Evolutionary conservation across 1,140 invertebrate species (phyloP).

Genomic region (Matsumurasca onukii): DNA sequence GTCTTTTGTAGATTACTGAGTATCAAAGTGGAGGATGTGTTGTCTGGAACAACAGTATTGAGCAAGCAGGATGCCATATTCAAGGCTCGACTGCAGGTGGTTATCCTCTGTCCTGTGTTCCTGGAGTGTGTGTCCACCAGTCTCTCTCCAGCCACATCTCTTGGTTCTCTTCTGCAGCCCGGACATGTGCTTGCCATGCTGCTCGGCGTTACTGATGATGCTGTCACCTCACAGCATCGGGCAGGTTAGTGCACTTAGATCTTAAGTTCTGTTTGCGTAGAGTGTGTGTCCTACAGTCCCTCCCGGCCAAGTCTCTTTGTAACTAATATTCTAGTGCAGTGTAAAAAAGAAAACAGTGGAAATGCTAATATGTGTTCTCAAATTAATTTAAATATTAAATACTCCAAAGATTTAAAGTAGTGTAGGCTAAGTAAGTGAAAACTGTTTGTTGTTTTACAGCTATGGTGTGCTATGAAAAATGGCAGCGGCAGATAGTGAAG

Average conservation of each 20-base stretch:
- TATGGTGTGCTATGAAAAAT: conserved; percentile 68
- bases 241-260: too few relatives aligned
- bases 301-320: too few relatives aligned
- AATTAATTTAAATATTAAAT: too few relatives aligned
- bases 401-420: too few relatives aligned
- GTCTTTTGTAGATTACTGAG: conserved; percentile 63
- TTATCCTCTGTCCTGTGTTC: conserved; percentile 74
- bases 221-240: conserved; percentile 61
- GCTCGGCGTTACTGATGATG: conserved; percentile 66
- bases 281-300: too few relatives aligned
- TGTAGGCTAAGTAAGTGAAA: too few relatives aligned
- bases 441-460: too few relatives aligned
- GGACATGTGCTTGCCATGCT: conserved; percentile 76
- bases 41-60: conserved; percentile 54
- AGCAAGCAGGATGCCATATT: conserved; percentile 51
- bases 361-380: too few relatives aligned
- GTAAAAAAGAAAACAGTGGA: too few relatives aligned
- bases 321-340: too few relatives aligned
- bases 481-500: conserved; percentile 72
- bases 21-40: conserved; percentile 68
- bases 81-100: conserved; percentile 60
- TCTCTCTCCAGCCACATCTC: conserved; percentile 49
- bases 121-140: conserved; percentile 55
- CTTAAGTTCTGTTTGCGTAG: too few relatives aligned
- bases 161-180: conserved; percentile 62